Evolutionary conservation across 2,888 invertebrate species (phyloP).

Genomic region (Amphipoea lucens): DNA sequence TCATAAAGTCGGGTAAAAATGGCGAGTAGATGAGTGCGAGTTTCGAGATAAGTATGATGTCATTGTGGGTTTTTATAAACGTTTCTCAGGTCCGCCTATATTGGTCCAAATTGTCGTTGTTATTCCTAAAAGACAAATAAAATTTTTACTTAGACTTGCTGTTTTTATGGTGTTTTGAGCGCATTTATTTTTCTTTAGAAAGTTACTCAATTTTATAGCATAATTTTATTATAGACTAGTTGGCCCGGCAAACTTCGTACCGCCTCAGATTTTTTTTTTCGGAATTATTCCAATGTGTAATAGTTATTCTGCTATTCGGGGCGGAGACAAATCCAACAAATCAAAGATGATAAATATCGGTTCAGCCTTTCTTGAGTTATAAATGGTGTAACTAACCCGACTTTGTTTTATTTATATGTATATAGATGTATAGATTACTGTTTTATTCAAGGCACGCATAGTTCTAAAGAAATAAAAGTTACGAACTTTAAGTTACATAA

Average conservation of each 20-base stretch:
- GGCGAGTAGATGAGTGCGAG: slow-evolving; percentile 14
- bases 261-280: no score
- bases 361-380: no score
- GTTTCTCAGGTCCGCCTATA: background rate
- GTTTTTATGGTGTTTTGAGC: background rate
- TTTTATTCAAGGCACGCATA: background rate
- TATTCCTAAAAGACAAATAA: background rate
- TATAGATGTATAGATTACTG: no score
- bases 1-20: slow-evolving; percentile 41
- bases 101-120: background rate
- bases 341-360: no score
- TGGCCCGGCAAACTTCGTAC: no score
- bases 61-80: slow-evolving; percentile 12
- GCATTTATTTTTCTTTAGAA: background rate
- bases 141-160: background rate
- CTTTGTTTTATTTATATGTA: no score
- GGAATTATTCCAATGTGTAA: no score
- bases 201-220: background rate
- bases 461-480: background rate
- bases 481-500: background rate
- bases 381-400: no score
- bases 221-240: background rate
- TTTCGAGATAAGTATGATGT: slow-evolving; percentile 49
- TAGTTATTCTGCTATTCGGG: no score
- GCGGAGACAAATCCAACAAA: no score